Evolutionary conservation across 1,140 invertebrate species (phyloP).

Genomic region (Orussus abietinus): DNA sequence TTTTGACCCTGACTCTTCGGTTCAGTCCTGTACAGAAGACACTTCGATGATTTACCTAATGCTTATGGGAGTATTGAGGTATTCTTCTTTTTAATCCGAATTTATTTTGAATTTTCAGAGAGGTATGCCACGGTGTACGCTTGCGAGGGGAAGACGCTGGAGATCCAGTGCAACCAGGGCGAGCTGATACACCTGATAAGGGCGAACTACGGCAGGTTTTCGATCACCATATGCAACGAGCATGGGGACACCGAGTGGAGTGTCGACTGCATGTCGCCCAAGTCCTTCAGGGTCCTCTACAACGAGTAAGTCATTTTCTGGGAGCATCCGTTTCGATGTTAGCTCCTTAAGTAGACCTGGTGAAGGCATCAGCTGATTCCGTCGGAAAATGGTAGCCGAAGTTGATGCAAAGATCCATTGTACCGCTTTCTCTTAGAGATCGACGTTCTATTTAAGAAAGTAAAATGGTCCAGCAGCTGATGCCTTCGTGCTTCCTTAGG

Average conservation of each 20-base stretch:
- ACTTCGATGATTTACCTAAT: neutral
- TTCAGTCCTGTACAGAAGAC: neutral
- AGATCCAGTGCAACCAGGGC: slow-evolving; percentile 82
- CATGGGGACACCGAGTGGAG: slow-evolving; percentile 96
- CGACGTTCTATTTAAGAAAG: no score
- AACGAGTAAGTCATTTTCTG: slow-evolving; percentile 68
- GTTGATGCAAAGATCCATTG: no score
- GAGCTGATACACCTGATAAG: slow-evolving; percentile 87
- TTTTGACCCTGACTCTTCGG: no score
- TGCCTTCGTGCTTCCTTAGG: no score
- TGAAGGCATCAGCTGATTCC: no score
- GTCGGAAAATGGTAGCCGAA: no score
- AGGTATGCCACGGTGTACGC: slow-evolving; percentile 89
- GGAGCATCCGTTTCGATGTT: no score
- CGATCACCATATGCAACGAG: slow-evolving; percentile 94
- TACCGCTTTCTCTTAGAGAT: no score
- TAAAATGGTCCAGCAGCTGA: no score
- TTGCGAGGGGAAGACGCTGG: slow-evolving; percentile 86
- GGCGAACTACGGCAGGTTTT: slow-evolving; percentile 93
- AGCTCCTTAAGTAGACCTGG: no score
- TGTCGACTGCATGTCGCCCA: slow-evolving; percentile 89
- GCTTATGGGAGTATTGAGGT: neutral
- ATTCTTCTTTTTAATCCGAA: neutral
- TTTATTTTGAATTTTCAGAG: slow-evolving; percentile 48
- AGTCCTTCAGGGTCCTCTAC: slow-evolving; percentile 74